Evolutionary conservation across 2,113 vertebrate genomes (phyloP), one percentile per base, ranked within the genome.

Genomic region (Hippopotamus amphibius): DNA sequence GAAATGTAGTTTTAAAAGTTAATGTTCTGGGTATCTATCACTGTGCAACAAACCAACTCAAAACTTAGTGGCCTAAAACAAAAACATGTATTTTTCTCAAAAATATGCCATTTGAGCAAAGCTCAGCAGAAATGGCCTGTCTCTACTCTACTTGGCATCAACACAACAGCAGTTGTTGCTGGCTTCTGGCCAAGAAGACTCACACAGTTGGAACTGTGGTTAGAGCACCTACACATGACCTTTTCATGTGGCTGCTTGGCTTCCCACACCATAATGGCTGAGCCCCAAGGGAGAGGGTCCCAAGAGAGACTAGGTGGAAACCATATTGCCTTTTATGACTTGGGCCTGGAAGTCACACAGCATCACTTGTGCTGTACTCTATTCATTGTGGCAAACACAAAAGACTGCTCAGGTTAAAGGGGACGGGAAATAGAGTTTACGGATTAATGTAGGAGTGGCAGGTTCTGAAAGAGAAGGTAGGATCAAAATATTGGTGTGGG

Each of bases 221-320:
- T 87, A 87, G 68, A 82, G 79, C 72, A 95, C 80, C 80, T 69
- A 76, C 85, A 63, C 37, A 21, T 59, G 90, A 93, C 66, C 37
- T 82, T 93, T 88, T 76, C 66, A 59, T 83, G 76, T 79, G 74
- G 61, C n/a, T 71, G 57, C 80, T 90, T 76, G 50, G 61, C 55
- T 86, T 89, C n/a, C 28, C 14, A 72, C 57, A 86, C 63, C 17
- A 37, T n/a, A 28, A 68, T 65, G 28, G 37, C 61, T 79, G 41
- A 71, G 53, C 82, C 53, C 33, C 74, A 79, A 90, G 55, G 24
- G 72, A 65, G 7, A 83, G 50, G 33, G 86, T 77, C 81, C 53
- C 74, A 82, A 50, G 72, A 87, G 72, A 96, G 48, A 69, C 72
- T 12, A 55, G 22, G 43, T 43, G n/a, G 43, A 86, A 94, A 80